phyloP scores from a whole-genome alignment of 2,888 invertebrate species.

The Drosophila greeni region DNA sequence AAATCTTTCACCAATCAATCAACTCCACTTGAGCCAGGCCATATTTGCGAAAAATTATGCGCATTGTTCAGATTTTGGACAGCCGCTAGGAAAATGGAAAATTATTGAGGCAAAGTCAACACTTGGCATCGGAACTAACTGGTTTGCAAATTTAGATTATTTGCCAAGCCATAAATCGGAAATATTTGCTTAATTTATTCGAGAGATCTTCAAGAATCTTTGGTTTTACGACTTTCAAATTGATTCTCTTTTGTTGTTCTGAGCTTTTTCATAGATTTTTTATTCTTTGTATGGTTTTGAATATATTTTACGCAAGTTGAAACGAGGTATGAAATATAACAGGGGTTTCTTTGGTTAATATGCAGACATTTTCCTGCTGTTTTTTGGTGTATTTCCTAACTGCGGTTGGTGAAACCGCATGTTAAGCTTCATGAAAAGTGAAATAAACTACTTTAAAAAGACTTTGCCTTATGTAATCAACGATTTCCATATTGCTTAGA shows the following conservation, averaged over 20 bases:
- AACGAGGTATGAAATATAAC: slow-evolving; percentile 3
- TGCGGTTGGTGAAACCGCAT: slow-evolving; percentile 6
- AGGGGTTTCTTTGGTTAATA: background rate
- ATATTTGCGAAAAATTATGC: slow-evolving; percentile 36
- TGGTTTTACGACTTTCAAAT: background rate
- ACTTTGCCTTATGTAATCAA: background rate
- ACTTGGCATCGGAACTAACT: background rate
- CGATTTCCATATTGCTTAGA: background rate
- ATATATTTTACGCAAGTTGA: background rate
- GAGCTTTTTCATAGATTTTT: background rate
- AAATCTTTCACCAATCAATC: slow-evolving; percentile 69
- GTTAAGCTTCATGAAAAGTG: background rate
- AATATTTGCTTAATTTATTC: background rate
- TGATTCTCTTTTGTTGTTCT: background rate
- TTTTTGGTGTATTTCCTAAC: background rate
- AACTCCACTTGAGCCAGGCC: slow-evolving; percentile 35
- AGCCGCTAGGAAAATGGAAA: slow-evolving; percentile 11
- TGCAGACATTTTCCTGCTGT: background rate
- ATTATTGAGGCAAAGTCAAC: background rate
- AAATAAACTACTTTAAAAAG: background rate
- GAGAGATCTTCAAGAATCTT: background rate
- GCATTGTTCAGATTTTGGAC: slow-evolving; percentile 30
- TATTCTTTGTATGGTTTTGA: background rate
- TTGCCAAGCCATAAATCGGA: background rate
- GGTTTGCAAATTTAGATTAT: slow-evolving; percentile 6